Evolutionary conservation across 2,888 invertebrate genomes (phyloP).

Genomic region (Tigriopus californicus): DNA sequence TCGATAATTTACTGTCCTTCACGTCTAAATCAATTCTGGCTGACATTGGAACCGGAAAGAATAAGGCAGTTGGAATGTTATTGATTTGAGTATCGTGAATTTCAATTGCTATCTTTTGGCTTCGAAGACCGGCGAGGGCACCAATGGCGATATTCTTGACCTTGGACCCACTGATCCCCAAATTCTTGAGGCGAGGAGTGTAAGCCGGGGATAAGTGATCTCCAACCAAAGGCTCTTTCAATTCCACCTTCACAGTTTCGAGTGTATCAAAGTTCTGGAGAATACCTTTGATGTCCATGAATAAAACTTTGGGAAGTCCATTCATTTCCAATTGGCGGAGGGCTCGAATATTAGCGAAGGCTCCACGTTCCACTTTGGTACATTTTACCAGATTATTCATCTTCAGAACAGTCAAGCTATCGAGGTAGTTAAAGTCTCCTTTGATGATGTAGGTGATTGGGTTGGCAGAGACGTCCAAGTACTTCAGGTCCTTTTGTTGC

Average conservation of each 20-base stretch:
- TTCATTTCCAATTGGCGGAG: slow-evolving; percentile 48
- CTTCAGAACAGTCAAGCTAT: slow-evolving; percentile 39
- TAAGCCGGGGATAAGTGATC: slow-evolving; percentile 28
- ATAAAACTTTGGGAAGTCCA: slow-evolving; percentile 53
- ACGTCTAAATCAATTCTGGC: slow-evolving; percentile 58
- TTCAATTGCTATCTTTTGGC: slow-evolving; percentile 46
- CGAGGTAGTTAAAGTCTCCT: slow-evolving; percentile 51
- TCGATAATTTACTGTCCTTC: slow-evolving; percentile 52
- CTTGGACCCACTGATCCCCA: slow-evolving; percentile 53
- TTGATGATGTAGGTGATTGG: slow-evolving; percentile 56
- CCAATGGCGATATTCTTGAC: slow-evolving; percentile 60
- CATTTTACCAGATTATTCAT: slow-evolving; percentile 47
- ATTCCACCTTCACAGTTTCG: slow-evolving; percentile 59
- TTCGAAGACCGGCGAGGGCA: slow-evolving; percentile 49
- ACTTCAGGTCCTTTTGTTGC: slow-evolving; percentile 46
- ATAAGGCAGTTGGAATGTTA: slow-evolving; percentile 54
- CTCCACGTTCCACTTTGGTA: slow-evolving; percentile 57
- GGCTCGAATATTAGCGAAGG: slow-evolving; percentile 51
- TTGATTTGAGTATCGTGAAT: slow-evolving; percentile 60
- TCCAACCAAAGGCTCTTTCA: slow-evolving; percentile 56
- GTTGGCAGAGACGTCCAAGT: slow-evolving; percentile 61
- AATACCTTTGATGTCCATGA: slow-evolving; percentile 55
- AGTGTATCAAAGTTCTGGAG: slow-evolving; percentile 52
- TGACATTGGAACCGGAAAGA: slow-evolving; percentile 71
- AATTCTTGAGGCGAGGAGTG: slow-evolving; percentile 52